Evolutionary conservation across 2,113 vertebrate species (phyloP).

Genomic region (Chinchilla lanigera): DNA sequence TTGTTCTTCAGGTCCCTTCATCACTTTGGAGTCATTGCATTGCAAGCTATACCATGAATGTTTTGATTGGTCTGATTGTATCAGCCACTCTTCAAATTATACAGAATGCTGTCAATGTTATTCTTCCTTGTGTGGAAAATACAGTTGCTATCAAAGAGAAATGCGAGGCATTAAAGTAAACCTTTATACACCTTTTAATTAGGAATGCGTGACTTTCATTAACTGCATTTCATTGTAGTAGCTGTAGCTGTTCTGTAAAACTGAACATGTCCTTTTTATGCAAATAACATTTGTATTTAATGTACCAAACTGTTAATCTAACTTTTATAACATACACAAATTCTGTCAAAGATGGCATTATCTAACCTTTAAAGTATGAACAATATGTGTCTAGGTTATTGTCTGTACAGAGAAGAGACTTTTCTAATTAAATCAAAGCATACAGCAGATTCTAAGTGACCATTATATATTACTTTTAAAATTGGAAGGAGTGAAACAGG

Average conservation of each 20-base stretch:
- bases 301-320: constrained; percentile 45
- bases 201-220: constrained; percentile 40
- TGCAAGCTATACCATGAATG: constrained; percentile 13
- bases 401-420: constrained; percentile 77
- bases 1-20: constrained; percentile 1
- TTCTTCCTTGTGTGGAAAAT: constrained; percentile 11
- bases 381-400: constrained; percentile 69
- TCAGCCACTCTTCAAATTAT: constrained; percentile 24
- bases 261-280: constrained; percentile 46
- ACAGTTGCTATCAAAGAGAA: not conserved
- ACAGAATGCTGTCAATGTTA: not conserved
- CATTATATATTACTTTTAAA: constrained; percentile 68
- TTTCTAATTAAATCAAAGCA: constrained; percentile 76
- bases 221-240: constrained; percentile 40
- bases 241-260: constrained; percentile 41
- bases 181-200: constrained; percentile 33
- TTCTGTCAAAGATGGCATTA: constrained; percentile 66
- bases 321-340: constrained; percentile 72
- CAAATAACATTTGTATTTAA: constrained; percentile 64
- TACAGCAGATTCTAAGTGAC: constrained; percentile 66
- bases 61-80: constrained; percentile 9
- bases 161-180: constrained; percentile 27
- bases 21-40: constrained; percentile 7
- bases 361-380: constrained; percentile 67
- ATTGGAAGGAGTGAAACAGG: constrained; percentile 69